These are phyloP conservation scores for Elaphurus davidianus DNA, from an alignment of 2,113 vertebrate genomes.

Conservation along the genomic window DNA sequence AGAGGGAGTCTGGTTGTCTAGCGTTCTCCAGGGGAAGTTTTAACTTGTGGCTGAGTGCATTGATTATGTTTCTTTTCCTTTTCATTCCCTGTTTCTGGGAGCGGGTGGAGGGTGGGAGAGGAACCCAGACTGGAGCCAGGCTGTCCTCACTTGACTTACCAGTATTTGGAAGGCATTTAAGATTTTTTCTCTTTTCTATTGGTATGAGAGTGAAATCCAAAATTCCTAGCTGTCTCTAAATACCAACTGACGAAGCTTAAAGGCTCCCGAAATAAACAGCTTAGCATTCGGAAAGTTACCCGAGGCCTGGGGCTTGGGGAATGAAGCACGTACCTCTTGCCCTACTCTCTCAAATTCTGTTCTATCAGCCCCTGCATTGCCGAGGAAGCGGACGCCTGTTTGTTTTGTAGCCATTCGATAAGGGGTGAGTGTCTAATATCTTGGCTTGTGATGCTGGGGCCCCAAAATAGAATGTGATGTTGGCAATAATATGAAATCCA, in stretches of 20 bases:
- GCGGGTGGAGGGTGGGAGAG: background rate
- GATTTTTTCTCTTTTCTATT: slow-evolving; percentile 58
- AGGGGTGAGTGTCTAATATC: background rate
- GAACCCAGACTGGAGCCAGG: slow-evolving; percentile 39
- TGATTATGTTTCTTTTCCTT: slow-evolving; percentile 12
- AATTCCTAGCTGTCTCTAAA: slow-evolving; percentile 77
- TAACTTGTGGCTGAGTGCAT: background rate
- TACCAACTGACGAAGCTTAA: slow-evolving; percentile 74
- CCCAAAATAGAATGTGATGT: slow-evolving; percentile 6
- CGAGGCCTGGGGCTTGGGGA: slow-evolving; percentile 38
- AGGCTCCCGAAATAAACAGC: slow-evolving; percentile 77
- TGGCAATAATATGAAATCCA: background rate
- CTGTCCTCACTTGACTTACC: slow-evolving; percentile 73
- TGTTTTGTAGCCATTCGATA: slow-evolving; percentile 23
- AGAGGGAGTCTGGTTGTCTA: slow-evolving; percentile 35
- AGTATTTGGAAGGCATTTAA: slow-evolving; percentile 66
- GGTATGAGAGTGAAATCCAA: slow-evolving; percentile 70
- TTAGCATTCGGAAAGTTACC: slow-evolving; percentile 69
- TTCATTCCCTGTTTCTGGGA: slow-evolving; percentile 38
- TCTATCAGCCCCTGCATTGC: background rate
- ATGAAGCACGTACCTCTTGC: background rate
- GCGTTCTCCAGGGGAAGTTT: slow-evolving; percentile 20
- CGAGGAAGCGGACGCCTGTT: background rate
- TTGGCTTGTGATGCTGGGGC: background rate
- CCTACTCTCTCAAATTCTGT: background rate